These are phyloP conservation scores for Lepidochrysops patricia DNA, from an alignment of 2,888 invertebrate genomes.

Conservation along the genomic window DNA sequence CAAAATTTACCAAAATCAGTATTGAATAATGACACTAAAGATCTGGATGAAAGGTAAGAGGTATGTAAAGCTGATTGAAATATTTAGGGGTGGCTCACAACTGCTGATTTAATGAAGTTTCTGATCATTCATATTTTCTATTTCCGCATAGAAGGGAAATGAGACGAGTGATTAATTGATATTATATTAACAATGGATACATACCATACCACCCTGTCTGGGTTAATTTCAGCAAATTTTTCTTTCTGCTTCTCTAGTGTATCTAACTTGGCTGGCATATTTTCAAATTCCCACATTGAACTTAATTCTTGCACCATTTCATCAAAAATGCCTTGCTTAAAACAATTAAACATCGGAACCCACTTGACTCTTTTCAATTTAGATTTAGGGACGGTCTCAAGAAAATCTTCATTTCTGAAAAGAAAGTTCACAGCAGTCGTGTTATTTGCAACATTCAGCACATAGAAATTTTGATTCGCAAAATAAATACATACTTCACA, in stretches of 20 bases:
- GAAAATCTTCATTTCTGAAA: constrained; percentile 56
- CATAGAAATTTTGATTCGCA: constrained; percentile 7
- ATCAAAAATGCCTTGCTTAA: constrained; percentile 55
- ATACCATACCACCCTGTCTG: constrained; percentile 41
- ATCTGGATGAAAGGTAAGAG: too few relatives aligned
- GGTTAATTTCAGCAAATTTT: constrained; percentile 44
- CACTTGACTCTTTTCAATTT: constrained; percentile 58
- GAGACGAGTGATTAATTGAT: too few relatives aligned
- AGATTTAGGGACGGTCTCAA: constrained; percentile 55
- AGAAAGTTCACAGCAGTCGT: constrained; percentile 1
- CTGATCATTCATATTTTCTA: background rate
- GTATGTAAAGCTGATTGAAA: too few relatives aligned
- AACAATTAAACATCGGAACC: constrained; percentile 58
- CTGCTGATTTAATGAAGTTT: too few relatives aligned
- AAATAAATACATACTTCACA: constrained; percentile 39
- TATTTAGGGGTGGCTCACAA: too few relatives aligned
- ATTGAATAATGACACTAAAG: too few relatives aligned
- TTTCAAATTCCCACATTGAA: constrained; percentile 63
- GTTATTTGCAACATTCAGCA: background rate
- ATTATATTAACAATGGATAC: constrained; percentile 14
- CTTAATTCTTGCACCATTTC: constrained; percentile 59
- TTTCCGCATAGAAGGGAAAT: background rate
- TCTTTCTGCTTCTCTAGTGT: constrained; percentile 54
- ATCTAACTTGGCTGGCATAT: constrained; percentile 54
- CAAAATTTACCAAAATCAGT: too few relatives aligned